Evolutionary conservation across 1,140 invertebrate genomes (phyloP).

Genomic region (Drosophila yakuba): DNA sequence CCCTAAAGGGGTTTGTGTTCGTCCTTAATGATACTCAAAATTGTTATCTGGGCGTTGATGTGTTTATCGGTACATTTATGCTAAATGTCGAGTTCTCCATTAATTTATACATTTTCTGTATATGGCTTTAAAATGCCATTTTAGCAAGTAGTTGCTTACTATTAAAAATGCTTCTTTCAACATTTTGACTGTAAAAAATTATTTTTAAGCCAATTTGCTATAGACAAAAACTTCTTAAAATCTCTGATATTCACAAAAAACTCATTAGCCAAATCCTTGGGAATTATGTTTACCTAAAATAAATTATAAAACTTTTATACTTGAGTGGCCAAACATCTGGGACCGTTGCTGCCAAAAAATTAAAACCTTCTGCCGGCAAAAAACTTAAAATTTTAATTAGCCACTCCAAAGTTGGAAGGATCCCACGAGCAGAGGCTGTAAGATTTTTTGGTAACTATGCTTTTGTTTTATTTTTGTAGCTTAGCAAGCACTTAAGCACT

Average conservation of each 20-base stretch:
- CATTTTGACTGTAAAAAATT: not conserved
- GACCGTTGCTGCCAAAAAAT: slow-evolving; percentile 38
- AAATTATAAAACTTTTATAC: slow-evolving; percentile 39
- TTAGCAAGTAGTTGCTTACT: not conserved
- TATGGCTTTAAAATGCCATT: slow-evolving; percentile 1
- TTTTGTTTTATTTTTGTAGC: not conserved
- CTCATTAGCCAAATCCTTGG: slow-evolving; percentile 48
- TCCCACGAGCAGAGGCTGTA: not conserved
- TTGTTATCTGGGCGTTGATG: slow-evolving; percentile 48
- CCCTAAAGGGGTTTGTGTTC: slow-evolving; percentile 32
- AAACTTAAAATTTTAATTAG: slow-evolving; percentile 79
- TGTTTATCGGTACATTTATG: slow-evolving; percentile 66
- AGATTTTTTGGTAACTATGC: slow-evolving; percentile 1
- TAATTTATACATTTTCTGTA: slow-evolving; percentile 51
- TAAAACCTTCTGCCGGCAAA: slow-evolving; percentile 31
- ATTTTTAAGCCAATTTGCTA: not conserved
- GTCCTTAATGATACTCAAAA: slow-evolving; percentile 34
- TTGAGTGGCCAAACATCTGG: slow-evolving; percentile 39
- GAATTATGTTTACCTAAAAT: slow-evolving; percentile 26
- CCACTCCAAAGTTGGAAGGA: slow-evolving; percentile 29
- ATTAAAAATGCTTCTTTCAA: not conserved
- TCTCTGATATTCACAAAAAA: slow-evolving; percentile 2
- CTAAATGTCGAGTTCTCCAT: slow-evolving; percentile 50
- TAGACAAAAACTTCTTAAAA: not conserved
- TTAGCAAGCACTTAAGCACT: slow-evolving; percentile 13